Evolutionary conservation across 2,797 vertebrate species (phyloP).

Genomic region (Falco columbarius): DNA sequence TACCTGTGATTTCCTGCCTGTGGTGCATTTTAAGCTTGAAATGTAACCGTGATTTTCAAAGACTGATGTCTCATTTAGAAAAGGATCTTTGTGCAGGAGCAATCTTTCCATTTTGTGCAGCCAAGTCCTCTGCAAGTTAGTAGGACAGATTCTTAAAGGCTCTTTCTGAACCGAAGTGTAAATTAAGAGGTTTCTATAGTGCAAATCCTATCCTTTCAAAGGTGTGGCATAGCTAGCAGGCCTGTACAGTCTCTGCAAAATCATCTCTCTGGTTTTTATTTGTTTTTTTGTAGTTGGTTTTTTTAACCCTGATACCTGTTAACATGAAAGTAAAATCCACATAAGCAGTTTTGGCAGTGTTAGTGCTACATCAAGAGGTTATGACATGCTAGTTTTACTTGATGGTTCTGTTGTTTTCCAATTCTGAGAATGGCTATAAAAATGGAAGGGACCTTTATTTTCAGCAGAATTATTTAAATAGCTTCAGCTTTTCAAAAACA

Average conservation of each 20-base stretch:
- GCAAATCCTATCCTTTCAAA: neutral
- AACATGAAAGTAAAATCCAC: neutral
- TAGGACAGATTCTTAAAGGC: neutral
- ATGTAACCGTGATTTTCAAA: neutral
- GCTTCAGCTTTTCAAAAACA: neutral
- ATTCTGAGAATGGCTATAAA: neutral
- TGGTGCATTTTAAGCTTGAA: neutral
- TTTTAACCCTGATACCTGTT: neutral
- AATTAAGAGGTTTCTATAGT: neutral
- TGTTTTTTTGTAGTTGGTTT: neutral
- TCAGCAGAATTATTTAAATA: conserved; percentile 4
- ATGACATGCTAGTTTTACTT: neutral
- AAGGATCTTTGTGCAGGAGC: neutral
- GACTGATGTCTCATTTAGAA: neutral
- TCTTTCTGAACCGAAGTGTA: neutral
- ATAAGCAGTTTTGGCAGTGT: neutral
- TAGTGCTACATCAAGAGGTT: neutral
- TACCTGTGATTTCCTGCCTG: neutral
- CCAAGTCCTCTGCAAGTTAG: neutral
- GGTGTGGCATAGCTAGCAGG: neutral
- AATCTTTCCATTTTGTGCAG: neutral
- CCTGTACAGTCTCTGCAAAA: neutral
- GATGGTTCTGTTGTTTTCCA: conserved; percentile 8
- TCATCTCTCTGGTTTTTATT: neutral
- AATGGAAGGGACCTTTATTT: conserved; percentile 30